Conservation (phyloP, 1,140 invertebrate genomes). For the Ostrea denselamellosa region DNA sequence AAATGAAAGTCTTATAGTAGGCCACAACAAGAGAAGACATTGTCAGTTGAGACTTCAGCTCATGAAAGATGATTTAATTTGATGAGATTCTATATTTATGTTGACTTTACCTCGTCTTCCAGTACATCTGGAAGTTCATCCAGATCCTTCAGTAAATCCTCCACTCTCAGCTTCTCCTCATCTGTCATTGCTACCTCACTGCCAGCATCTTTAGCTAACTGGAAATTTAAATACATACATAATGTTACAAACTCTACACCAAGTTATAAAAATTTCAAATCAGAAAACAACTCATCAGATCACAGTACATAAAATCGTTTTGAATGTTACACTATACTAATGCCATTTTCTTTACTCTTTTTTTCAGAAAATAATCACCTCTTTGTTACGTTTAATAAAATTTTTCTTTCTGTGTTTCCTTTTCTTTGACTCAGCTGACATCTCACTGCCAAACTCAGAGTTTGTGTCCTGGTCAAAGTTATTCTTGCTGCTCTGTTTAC, state of each 20-base stretch:
- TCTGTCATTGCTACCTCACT: conserved; percentile 76
- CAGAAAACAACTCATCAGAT: too few relatives aligned
- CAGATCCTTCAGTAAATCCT: conserved; percentile 71
- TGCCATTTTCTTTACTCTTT: too few relatives aligned
- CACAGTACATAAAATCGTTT: too few relatives aligned
- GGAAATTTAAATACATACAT: not conserved
- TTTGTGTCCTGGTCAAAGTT: conserved; percentile 33
- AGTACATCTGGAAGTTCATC: conserved; percentile 69
- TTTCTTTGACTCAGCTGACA: conserved; percentile 43
- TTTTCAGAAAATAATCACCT: conserved; percentile 59
- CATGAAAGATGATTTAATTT: too few relatives aligned
- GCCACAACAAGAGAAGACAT: too few relatives aligned
- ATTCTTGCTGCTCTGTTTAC: not conserved
- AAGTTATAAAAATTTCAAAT: too few relatives aligned
- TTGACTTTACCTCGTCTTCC: conserved; percentile 47
- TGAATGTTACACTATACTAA: too few relatives aligned
- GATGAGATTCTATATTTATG: too few relatives aligned
- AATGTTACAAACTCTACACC: too few relatives aligned
- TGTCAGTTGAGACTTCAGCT: too few relatives aligned
- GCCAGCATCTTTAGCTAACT: conserved; percentile 75
- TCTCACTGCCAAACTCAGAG: conserved; percentile 49
- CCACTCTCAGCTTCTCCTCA: conserved; percentile 75
- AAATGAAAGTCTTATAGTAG: too few relatives aligned
- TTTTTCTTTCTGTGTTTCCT: conserved; percentile 68
- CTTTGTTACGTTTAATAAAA: conserved; percentile 77